Evolutionary conservation across 2,888 invertebrate genomes (phyloP), one percentile per base, ranked within the genome.

Genomic region (Buathra laborator): DNA sequence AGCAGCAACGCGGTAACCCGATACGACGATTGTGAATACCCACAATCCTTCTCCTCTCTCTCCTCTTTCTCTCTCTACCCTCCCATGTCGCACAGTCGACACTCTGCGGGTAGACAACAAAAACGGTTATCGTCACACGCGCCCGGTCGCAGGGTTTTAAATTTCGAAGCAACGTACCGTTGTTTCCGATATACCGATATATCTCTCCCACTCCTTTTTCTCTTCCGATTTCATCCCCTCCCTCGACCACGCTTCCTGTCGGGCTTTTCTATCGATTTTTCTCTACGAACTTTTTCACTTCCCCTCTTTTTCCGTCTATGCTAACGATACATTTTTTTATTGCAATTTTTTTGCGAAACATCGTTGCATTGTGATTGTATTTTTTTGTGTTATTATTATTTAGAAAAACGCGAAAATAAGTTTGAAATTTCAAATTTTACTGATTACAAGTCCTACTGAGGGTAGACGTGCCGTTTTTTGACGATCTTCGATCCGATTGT

Each of bases 71-170:
- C 64, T 14, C 53, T 29, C 32, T 43, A 44, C 24, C 46, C 62
- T 67, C 62, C 72, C 62, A 29, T 71, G 59, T 46, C 32, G 44
- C 79, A 71, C 71, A 76, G 19, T 67, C 83, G 72, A 46, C 80
- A 74, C 75, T 67, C 78, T 86, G 84, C 79, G 86, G 82, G 78
- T 62, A 56, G 80, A 82, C 78, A 84, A 87, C 81, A 81, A 85
- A 86, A 87, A 82, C 81, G 82, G 82, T 87, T 84, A 84, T 86
- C 87, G 87, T 82, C 78, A 81, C 74, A 79, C 74, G 71, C 37
- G 51, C 81, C 46, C 74, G 46, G 78, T 68, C 48, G 56, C 77
- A 48, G 56, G 82, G 87, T 87, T 87, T 87, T 84, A 75, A 83
- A 82, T 87, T 87, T 84, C 85, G 81, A 68, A 59, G 81, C 85